Percentiles rank a stretch among this genome's conserved stretches.
Evolutionary conservation across 2,888 invertebrate genomes (phyloP).

Genomic region (Dolichopus griseipennis): DNA sequence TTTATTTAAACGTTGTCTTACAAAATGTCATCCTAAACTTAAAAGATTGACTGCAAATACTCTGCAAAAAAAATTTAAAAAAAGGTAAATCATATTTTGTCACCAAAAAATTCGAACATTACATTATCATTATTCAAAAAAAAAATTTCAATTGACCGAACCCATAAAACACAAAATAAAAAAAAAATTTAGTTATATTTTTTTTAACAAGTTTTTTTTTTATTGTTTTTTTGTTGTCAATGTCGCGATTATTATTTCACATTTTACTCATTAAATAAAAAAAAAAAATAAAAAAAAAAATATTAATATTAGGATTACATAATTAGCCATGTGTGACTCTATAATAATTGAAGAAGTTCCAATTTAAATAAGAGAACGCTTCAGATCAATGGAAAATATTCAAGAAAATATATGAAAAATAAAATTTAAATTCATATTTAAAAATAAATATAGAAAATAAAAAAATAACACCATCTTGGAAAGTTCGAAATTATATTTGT

Average conservation of each 20-base stretch:
- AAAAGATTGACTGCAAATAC: too few relatives aligned
- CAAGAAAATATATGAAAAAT: background rate
- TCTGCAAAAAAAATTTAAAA: too few relatives aligned
- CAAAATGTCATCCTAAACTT: too few relatives aligned
- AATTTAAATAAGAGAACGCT: background rate
- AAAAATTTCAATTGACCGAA: background rate
- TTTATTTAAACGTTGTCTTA: too few relatives aligned
- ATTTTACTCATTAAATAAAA: slow-evolving; percentile 1
- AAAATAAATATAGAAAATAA: too few relatives aligned
- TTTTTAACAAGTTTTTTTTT: background rate
- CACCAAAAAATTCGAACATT: too few relatives aligned
- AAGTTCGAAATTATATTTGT: too few relatives aligned
- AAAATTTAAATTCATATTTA: too few relatives aligned
- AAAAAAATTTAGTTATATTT: background rate
- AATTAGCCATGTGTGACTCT: background rate
- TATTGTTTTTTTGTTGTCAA: background rate
- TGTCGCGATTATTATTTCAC: background rate
- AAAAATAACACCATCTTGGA: too few relatives aligned
- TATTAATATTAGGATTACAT: background rate
- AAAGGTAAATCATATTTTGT: too few relatives aligned
- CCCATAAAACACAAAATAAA: background rate
- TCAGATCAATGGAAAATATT: background rate
- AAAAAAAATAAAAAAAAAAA: background rate
- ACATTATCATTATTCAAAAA: background rate
- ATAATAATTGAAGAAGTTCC: background rate